Percentiles rank a stretch among this genome's conserved stretches.
Evolutionary conservation across 2,888 invertebrate genomes (phyloP).

Genomic region (Diadegma fenestrale): DNA sequence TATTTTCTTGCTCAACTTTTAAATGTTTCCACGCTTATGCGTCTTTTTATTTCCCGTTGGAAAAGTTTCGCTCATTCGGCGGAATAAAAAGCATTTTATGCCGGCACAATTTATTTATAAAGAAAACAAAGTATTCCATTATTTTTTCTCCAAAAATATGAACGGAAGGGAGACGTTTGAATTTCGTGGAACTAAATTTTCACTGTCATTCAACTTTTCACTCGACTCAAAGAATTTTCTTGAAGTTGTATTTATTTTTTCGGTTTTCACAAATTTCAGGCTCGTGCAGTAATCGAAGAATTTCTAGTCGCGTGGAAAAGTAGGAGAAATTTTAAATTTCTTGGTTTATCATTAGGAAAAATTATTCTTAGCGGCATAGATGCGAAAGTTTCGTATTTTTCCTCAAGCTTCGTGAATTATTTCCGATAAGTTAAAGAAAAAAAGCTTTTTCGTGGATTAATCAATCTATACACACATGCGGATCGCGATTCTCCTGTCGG

Average conservation of each 20-base stretch:
- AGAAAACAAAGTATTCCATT: neutral
- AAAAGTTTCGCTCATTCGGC: constrained; percentile 26
- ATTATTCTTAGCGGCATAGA: constrained; percentile 32
- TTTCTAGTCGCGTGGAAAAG: constrained; percentile 22
- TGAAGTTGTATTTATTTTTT: constrained; percentile 4
- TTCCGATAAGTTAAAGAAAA: constrained; percentile 6
- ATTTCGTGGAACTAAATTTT: neutral
- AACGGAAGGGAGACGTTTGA: neutral
- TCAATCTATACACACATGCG: neutral
- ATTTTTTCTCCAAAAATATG: neutral
- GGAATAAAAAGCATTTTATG: constrained; percentile 47
- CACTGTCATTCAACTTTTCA: neutral
- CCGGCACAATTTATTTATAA: neutral
- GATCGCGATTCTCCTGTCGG: neutral
- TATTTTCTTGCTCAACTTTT: constrained; percentile 32
- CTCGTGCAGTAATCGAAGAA: constrained; percentile 46
- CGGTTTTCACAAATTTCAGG: constrained; percentile 22
- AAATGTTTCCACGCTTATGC: constrained; percentile 16
- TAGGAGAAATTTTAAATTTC: neutral
- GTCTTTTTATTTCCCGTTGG: neutral
- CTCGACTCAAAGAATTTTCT: constrained; percentile 13
- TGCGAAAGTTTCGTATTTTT: neutral
- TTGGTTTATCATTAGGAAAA: constrained; percentile 1
- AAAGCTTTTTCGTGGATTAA: neutral
- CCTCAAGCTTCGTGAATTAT: neutral